phyloP scores from a whole-genome alignment of 2,113 vertebrate species.

The Cottus gobio region DNA sequence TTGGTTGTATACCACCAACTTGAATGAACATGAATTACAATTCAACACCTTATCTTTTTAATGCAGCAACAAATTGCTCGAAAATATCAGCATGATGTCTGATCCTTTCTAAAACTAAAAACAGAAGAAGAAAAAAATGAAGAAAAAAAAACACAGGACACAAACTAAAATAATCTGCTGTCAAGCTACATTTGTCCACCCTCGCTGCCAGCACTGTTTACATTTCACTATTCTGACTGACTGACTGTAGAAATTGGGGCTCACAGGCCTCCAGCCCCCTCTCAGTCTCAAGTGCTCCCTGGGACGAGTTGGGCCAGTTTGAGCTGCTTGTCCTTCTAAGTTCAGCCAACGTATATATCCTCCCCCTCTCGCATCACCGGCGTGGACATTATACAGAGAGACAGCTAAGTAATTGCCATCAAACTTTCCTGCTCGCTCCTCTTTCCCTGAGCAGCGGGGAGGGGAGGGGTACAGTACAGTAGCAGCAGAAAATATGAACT shows the following conservation, averaged over 20 bases:
- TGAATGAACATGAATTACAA: not conserved
- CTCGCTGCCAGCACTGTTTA: conserved; percentile 4
- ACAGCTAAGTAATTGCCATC: conserved; percentile 80
- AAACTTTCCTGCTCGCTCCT: conserved; percentile 71
- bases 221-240: conserved; percentile 11
- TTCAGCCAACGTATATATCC: conserved; percentile 55
- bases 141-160: not conserved
- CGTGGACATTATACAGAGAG: conserved; percentile 63
- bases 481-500: conserved; percentile 72
- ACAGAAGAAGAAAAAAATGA: not conserved
- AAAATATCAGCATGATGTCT: not conserved
- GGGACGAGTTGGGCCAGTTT: conserved; percentile 33
- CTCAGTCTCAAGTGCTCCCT: conserved; percentile 19
- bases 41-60: not conserved
- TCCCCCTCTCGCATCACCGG: conserved; percentile 65
- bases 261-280: conserved; percentile 22
- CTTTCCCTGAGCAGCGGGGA: conserved; percentile 51
- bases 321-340: conserved; percentile 56
- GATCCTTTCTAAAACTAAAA: not conserved
- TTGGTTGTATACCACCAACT: no score
- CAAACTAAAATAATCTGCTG: not conserved
- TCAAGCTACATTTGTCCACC: conserved; percentile 8
- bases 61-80: not conserved
- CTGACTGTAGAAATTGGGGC: conserved; percentile 11
- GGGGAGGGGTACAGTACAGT: conserved; percentile 70